Conservation (phyloP, 2,797 vertebrate genomes). For the Myoxocephalus aenaeus region DNA sequence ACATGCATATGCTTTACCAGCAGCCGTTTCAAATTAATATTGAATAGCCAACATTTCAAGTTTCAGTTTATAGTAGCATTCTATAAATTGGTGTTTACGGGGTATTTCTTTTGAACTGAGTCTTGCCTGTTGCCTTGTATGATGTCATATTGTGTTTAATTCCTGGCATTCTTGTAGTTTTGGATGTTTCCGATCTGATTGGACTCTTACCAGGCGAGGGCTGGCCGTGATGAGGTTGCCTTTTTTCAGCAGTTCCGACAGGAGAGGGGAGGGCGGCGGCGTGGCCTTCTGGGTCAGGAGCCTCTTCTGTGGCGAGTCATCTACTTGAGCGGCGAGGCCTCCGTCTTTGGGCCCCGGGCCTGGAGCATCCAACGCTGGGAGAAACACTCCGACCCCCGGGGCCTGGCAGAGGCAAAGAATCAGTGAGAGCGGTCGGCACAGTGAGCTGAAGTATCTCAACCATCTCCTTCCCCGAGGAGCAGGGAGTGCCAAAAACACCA, state of each 20-base stretch:
- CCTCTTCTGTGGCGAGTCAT: constrained; percentile 98
- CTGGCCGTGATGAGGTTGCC: constrained; percentile 96
- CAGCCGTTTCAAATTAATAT: not conserved
- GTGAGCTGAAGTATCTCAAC: not conserved
- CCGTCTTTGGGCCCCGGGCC: constrained; percentile 84
- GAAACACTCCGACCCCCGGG: constrained; percentile 90
- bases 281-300: constrained; percentile 95
- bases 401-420: constrained; percentile 79
- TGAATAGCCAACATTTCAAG: too few species aligned
- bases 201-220: constrained; percentile 83
- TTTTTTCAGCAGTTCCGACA: constrained; percentile 99
- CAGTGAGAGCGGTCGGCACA: not conserved
- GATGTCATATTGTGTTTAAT: not conserved
- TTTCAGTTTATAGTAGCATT: not conserved
- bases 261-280: constrained; percentile 96
- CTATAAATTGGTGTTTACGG: not conserved
- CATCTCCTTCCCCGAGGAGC: not conserved
- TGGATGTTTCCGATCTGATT: not conserved
- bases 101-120: not conserved
- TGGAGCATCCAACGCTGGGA: constrained; percentile 85
- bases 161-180: not conserved
- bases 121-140: not conserved
- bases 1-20: not conserved
- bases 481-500: constrained; percentile 1
- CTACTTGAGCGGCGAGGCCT: constrained; percentile 89